Evolutionary conservation across 2,113 vertebrate species (phyloP).

Genomic region (Strigops habroptila): DNA sequence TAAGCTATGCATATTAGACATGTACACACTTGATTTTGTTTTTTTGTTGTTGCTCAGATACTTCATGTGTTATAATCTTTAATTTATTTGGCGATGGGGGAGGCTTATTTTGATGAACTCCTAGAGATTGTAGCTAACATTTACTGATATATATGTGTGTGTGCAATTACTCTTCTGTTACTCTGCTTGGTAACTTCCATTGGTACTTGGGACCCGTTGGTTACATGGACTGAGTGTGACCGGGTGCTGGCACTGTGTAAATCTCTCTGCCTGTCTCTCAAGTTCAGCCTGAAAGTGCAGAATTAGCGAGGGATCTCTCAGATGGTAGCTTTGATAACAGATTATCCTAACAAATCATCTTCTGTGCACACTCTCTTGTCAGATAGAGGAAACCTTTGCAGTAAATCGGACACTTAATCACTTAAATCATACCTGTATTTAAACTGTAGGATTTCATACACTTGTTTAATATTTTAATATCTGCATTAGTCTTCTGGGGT

Average conservation of each 20-base stretch:
- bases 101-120: neutral
- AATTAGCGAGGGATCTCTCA: neutral
- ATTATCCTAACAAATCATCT: neutral
- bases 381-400: neutral
- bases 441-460: neutral
- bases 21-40: constrained; percentile 45
- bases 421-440: neutral
- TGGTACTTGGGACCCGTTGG: neutral
- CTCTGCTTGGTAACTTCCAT: neutral
- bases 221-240: neutral
- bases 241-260: neutral
- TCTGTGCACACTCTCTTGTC: accelerated
- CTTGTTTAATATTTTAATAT: neutral
- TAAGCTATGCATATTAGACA: constrained; percentile 43
- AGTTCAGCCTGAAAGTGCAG: neutral
- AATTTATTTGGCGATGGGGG: neutral
- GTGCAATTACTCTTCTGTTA: neutral
- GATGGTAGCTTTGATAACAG: neutral
- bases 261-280: neutral
- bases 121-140: neutral
- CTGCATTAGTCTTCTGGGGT: neutral
- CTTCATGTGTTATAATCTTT: neutral
- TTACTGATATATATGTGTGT: neutral
- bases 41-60: neutral
- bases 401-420: neutral